Conservation (phyloP, 1,140 invertebrate species). For the Tetranychus cinnabarinus region DNA sequence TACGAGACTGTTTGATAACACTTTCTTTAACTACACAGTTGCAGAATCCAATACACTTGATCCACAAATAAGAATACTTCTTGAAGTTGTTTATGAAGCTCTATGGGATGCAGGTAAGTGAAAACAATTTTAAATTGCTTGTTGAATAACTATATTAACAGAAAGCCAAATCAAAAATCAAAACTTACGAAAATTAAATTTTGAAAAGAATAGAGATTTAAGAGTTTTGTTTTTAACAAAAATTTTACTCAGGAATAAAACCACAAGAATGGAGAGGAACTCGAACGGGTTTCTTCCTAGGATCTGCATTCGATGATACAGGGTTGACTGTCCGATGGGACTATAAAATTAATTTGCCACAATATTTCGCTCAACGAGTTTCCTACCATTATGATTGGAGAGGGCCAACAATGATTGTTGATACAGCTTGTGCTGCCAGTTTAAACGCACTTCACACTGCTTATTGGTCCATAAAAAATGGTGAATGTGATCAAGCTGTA, state of each 20-base stretch:
- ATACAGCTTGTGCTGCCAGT: not conserved
- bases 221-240: no score
- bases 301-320: not conserved
- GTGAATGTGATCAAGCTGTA: not conserved
- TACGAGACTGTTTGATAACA: not conserved
- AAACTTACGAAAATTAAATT: no score
- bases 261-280: not conserved
- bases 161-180: no score
- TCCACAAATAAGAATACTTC: slow-evolving; percentile 64
- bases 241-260: not conserved
- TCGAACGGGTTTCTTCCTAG: not conserved
- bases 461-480: not conserved
- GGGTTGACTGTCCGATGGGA: not conserved
- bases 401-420: not conserved
- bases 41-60: slow-evolving; percentile 19
- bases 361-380: not conserved
- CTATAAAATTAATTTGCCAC: not conserved
- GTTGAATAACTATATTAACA: no score
- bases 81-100: slow-evolving; percentile 77
- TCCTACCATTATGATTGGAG: not conserved
- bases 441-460: not conserved
- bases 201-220: no score
- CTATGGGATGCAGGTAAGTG: slow-evolving; percentile 63
- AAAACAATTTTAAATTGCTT: not conserved
- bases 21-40: not conserved